Evolutionary conservation across 2,888 invertebrate species (phyloP).

Genomic region (Poecilus cupreus): DNA sequence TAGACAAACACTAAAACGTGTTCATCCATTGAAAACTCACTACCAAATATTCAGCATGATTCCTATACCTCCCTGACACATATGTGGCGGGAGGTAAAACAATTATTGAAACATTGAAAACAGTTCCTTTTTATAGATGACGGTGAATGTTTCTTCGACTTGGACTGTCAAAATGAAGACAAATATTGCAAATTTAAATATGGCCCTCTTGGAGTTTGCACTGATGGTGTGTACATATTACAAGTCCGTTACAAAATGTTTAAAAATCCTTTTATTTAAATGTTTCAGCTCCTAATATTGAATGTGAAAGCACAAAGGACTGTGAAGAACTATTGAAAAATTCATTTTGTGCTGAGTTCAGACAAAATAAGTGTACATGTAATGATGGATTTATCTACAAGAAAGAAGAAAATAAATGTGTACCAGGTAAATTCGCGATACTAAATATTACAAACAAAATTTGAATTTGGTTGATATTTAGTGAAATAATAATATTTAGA

Average conservation of each 20-base stretch:
- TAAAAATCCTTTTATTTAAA: neutral
- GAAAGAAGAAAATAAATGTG: neutral
- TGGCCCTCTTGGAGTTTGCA: slow-evolving; percentile 1
- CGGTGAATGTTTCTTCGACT: slow-evolving; percentile 7
- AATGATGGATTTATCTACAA: neutral
- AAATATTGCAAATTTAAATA: slow-evolving; percentile 5
- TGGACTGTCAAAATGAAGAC: neutral
- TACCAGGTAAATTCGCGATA: neutral
- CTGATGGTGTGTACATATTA: neutral
- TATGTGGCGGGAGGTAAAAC: no score
- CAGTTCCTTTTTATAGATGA: neutral
- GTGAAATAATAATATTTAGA: no score
- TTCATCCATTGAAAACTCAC: no score
- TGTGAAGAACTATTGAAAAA: neutral
- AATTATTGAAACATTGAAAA: no score
- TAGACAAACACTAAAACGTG: no score
- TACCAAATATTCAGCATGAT: no score
- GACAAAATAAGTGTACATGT: neutral
- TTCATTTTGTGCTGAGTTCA: neutral
- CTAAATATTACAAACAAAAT: neutral
- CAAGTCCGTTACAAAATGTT: neutral
- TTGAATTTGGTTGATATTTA: no score
- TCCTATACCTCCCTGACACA: no score
- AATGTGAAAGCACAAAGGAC: neutral
- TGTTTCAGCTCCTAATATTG: neutral